A percentile compares a stretch with the other conserved stretches of the same genome.
Conservation (phyloP, 2,797 vertebrate genomes). For the Sebastes trivittatus region DNA sequence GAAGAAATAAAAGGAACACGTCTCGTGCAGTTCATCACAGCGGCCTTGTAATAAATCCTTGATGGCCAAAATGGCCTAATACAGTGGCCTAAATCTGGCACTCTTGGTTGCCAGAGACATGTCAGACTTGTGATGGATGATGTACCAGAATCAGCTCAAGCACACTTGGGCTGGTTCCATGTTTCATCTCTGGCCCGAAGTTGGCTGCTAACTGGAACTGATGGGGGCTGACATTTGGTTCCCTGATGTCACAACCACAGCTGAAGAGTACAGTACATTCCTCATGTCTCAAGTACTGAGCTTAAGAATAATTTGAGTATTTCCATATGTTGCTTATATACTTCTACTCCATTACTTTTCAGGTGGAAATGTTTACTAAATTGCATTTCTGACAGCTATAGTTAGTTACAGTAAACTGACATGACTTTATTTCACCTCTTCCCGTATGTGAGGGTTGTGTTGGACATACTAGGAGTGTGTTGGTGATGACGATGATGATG, state of each 20-base stretch:
- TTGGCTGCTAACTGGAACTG: background rate
- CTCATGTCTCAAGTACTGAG: background rate
- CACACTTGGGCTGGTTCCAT: background rate
- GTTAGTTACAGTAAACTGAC: background rate
- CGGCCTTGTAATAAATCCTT: background rate
- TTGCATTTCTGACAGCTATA: background rate
- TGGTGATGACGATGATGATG: rapidly evolving
- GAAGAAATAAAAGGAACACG: background rate
- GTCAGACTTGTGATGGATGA: conserved; percentile 1
- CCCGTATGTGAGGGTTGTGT: background rate
- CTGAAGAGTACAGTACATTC: background rate
- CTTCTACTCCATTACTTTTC: no score
- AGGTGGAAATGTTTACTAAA: background rate
- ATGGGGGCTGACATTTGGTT: background rate
- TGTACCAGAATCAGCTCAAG: background rate
- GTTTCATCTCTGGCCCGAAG: background rate
- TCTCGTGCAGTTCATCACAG: background rate
- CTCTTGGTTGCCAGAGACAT: background rate
- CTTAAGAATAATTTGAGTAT: background rate
- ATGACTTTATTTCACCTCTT: background rate
- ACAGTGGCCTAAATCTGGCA: background rate
- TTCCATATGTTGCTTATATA: background rate
- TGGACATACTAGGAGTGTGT: conserved; percentile 5
- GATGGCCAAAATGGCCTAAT: background rate
- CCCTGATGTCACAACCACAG: background rate